A percentile compares a stretch with the other conserved stretches of the same genome.
Conservation (phyloP, 2,113 vertebrate species). For the Potamarius usumacintae region DNA sequence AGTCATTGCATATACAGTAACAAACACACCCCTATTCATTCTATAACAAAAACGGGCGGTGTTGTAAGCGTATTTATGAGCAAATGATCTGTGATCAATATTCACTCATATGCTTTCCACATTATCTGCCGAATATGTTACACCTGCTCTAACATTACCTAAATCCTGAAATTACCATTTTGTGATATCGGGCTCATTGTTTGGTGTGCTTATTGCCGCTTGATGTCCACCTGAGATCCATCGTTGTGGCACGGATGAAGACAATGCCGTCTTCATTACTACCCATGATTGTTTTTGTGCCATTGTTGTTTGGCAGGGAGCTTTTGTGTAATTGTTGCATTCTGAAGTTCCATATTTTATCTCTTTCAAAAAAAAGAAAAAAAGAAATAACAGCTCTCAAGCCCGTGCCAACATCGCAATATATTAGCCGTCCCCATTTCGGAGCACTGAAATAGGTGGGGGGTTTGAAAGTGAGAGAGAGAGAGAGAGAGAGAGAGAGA, state of each 20-base stretch:
- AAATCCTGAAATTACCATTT: slow-evolving; percentile 42
- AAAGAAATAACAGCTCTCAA: slow-evolving; percentile 41
- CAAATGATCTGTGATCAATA: not conserved
- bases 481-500: slow-evolving; percentile 18
- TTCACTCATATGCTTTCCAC: not conserved
- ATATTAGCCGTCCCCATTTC: slow-evolving; percentile 62
- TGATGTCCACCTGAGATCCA: slow-evolving; percentile 38
- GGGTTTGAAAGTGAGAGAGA: slow-evolving; percentile 19
- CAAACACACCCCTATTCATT: not conserved
- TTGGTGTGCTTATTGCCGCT: slow-evolving; percentile 5
- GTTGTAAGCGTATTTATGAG: not conserved
- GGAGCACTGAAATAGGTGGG: slow-evolving; percentile 57
- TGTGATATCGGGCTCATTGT: slow-evolving; percentile 4
- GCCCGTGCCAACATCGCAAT: slow-evolving; percentile 55
- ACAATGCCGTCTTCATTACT: slow-evolving; percentile 29
- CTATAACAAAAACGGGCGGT: no score
- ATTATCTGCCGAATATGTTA: not conserved
- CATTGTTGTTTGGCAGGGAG: slow-evolving; percentile 39
- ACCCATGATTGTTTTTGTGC: slow-evolving; percentile 32
- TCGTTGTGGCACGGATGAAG: not conserved
- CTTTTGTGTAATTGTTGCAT: slow-evolving; percentile 2
- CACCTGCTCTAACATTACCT: slow-evolving; percentile 32
- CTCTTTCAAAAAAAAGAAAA: slow-evolving; percentile 29
- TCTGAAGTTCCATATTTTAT: slow-evolving; percentile 44
- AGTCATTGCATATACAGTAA: not conserved